Evolutionary conservation across 2,113 vertebrate species (phyloP).

Genomic region (Carassius auratus): DNA sequence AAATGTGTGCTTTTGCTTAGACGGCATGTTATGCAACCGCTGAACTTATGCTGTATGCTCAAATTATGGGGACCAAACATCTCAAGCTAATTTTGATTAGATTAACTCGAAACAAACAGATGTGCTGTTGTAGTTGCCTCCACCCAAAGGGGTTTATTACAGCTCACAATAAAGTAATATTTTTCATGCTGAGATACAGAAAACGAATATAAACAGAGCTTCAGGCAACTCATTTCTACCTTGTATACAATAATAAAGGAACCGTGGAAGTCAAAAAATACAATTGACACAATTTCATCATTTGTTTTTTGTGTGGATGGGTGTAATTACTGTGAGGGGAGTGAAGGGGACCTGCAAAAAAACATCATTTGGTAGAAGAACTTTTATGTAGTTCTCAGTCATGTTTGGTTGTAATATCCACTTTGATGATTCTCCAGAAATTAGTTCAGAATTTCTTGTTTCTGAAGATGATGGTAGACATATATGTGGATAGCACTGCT

Average conservation of each 20-base stretch:
- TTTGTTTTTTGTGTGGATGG: not conserved
- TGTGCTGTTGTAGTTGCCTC: not conserved
- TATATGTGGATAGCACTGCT: too few species aligned
- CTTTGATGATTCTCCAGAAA: too few species aligned
- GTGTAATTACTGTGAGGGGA: not conserved
- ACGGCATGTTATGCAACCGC: not conserved
- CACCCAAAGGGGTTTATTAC: slow-evolving; percentile 7
- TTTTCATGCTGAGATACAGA: slow-evolving; percentile 5
- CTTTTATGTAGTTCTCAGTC: not conserved
- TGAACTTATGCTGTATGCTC: not conserved
- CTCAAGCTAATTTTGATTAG: slow-evolving; percentile 21
- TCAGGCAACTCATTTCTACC: slow-evolving; percentile 5
- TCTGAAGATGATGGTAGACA: too few species aligned
- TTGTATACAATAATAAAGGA: slow-evolving; percentile 29
- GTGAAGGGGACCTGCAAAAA: not conserved
- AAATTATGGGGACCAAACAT: not conserved
- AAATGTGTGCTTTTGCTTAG: not conserved
- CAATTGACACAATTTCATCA: slow-evolving; percentile 6
- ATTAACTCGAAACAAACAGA: slow-evolving; percentile 10
- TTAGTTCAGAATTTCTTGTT: not conserved
- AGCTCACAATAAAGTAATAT: not conserved
- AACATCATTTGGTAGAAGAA: not conserved
- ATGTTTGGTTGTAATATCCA: not conserved
- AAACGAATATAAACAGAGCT: slow-evolving; percentile 29
- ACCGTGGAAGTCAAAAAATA: slow-evolving; percentile 4